Percentiles rank a stretch among this genome's conserved stretches.
Evolutionary conservation across 2,888 invertebrate species (phyloP).

Genomic region (Sinhomidia bicolor): DNA sequence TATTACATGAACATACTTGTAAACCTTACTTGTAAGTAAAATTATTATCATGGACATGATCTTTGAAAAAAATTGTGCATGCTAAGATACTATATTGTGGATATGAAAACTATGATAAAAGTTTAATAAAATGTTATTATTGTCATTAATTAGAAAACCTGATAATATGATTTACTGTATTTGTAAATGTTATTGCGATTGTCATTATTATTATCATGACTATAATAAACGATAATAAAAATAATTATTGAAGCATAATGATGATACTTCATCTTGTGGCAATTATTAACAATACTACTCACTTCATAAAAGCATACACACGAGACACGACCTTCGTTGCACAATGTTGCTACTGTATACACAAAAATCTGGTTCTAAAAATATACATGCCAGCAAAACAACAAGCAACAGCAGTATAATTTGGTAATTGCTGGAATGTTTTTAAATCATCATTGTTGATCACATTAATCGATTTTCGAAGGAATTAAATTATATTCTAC

Average conservation of each 20-base stretch:
- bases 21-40: neutral
- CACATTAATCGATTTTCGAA: no score
- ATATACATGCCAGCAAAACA: no score
- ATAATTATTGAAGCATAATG: neutral
- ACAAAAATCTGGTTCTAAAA: no score
- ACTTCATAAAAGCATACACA: neutral
- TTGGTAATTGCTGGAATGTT: no score
- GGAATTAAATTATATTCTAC: no score
- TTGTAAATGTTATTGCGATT: conserved; percentile 16
- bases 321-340: no score
- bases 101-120: neutral
- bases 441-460: no score
- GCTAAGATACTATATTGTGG: neutral
- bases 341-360: no score
- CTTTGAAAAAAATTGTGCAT: conserved; percentile 10
- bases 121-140: neutral
- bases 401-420: no score
- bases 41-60: neutral
- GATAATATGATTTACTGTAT: conserved; percentile 29
- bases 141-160: conserved; percentile 32
- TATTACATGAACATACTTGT: neutral
- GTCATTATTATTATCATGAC: conserved; percentile 46
- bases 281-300: no score
- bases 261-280: no score
- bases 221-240: conserved; percentile 42